Evolutionary conservation across 2,888 invertebrate species (phyloP), one percentile per base, ranked within the genome.

Genomic region (Sicus ferrugineus): DNA sequence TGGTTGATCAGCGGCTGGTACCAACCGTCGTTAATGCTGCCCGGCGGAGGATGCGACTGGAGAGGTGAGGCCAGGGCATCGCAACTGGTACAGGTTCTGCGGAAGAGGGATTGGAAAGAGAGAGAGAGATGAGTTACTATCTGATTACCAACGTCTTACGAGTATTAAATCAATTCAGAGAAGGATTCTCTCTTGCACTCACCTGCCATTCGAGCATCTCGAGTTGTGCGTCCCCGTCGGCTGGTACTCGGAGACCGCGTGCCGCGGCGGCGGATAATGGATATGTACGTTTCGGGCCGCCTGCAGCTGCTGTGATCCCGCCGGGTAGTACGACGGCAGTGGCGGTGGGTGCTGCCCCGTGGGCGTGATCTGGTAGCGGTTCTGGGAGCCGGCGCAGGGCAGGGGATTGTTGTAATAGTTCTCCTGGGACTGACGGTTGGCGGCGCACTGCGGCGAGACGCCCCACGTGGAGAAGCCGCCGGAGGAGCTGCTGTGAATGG

Each of bases 391-490:
- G 26, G 78, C 75, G 64, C 80, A 79, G 34, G 84, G 82, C 73
- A 84, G 64, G 0, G 85, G 85, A 78, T 85, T 85, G 71, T 84
- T 85, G 50, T 85, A 85, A 69, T 83, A 80, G 73, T 83, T 83
- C 74, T 85, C 85, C 21, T 80, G 82, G 2, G 81, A 79, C 48
- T 77, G 79, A 19, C 74, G 72, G 6, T 52, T 70, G 31, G 74
- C 79, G 28, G 75, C 79, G 69, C 81, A 83, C 59, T 83, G 85
- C 16, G 85, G 84, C 6, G 81, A 79, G 26, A 84, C 80, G 52
- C 85, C 84, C 86, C 85, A 85, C 48, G 85, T 84, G 1, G 86
- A 85, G 74, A 85, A 86, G 38, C 85, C 85, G 34, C 85, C 85
- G 2, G 86, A 85, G n/a, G 85, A 85, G 52, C 80, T 80, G 73